Base-by-base conservation (phyloP, 2,113 vertebrate species). In the Triplophysa dalaica region DNA sequence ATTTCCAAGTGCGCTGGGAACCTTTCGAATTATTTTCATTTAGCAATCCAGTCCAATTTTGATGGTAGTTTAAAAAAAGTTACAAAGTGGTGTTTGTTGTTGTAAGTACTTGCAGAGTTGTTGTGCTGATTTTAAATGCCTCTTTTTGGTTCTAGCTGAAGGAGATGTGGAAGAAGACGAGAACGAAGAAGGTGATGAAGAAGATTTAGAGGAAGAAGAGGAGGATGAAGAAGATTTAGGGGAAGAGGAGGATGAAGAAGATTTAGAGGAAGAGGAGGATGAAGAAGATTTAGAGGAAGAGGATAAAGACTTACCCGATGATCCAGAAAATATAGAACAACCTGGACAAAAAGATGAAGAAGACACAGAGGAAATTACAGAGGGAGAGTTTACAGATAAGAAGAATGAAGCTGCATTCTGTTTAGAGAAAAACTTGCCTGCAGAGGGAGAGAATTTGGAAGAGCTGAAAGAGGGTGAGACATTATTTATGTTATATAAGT, bases 391-490 rank as follows among this genome's bases (percentile, higher is more conserved):
- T 38, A 92, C 92, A 45, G 97, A 99, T 83, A 87, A 90, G 22
- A 93, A 95, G 78, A 90, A 95, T 0, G 97, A 99, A 89, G 90
- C 93, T 29, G 92, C 94, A 64, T 99, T 99, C 90, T 96, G 96
- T 89, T 87, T 99, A 86, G 97, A 98, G 91, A 94, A 87, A 48
- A 98, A 97, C 91, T 95, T 96, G 85, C 89, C 91, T 0, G 93
- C 89, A n/a, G 87, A 89, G 9, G 88, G 3, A 63, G 91, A 81
- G n/a, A 88, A 87, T 17, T 80, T 60, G 0, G 0, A 7, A 0
- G 80, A 83, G 2, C 3, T 78, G 9, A 63, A 84, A 1, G 81
- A 86, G 56, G 90, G 90, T 91, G 41, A 77, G 79, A 52, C 50
- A 24, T 38, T 7, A 38, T 38, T 38, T 38, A 38, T 7, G 33